Percentiles rank a stretch among this genome's conserved stretches.
phyloP scores from a whole-genome alignment of 1,140 invertebrate genomes.

The Drosophila ananassae region DNA sequence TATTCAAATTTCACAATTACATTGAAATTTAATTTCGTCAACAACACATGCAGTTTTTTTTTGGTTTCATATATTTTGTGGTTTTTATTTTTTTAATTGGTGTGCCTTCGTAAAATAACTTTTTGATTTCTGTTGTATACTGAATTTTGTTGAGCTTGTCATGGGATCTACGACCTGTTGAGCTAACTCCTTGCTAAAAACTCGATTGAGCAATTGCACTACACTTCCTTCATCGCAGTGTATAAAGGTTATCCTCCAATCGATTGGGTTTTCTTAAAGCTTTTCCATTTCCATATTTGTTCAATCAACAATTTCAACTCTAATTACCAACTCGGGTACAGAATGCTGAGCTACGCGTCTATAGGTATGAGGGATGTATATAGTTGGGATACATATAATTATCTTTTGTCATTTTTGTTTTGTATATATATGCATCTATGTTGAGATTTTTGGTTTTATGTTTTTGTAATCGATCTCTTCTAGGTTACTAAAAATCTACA shows the following conservation, averaged over 20 bases:
- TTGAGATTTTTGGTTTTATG: slow-evolving; percentile 30
- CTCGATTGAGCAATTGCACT: slow-evolving; percentile 36
- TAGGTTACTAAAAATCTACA: slow-evolving; percentile 80
- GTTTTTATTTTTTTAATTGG: slow-evolving; percentile 8
- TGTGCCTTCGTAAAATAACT: slow-evolving; percentile 53
- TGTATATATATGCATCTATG: slow-evolving; percentile 53
- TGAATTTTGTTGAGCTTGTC: slow-evolving; percentile 29
- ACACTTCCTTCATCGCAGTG: slow-evolving; percentile 30
- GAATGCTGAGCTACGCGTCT: slow-evolving; percentile 39
- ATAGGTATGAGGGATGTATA: slow-evolving; percentile 40
- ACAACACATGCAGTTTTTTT: slow-evolving; percentile 54
- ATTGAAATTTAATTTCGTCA: slow-evolving; percentile 63
- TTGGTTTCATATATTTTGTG: slow-evolving; percentile 3
- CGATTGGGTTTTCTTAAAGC: slow-evolving; percentile 75
- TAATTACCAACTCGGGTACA: slow-evolving; percentile 49
- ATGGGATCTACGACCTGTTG: slow-evolving; percentile 35
- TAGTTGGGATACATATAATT: slow-evolving; percentile 30
- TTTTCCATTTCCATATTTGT: slow-evolving; percentile 74
- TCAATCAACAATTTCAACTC: slow-evolving; percentile 59
- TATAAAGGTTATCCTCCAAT: slow-evolving; percentile 63
- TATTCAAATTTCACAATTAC: slow-evolving; percentile 55
- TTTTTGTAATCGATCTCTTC: slow-evolving; percentile 29
- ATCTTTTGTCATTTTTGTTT: slow-evolving; percentile 7
- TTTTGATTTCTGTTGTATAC: slow-evolving; percentile 54
- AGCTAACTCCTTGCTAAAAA: slow-evolving; percentile 42